Percentiles rank a stretch among this genome's conserved stretches.
Evolutionary conservation across 2,888 invertebrate genomes (phyloP).

Genomic region (Trissolcus brochymenae): DNA sequence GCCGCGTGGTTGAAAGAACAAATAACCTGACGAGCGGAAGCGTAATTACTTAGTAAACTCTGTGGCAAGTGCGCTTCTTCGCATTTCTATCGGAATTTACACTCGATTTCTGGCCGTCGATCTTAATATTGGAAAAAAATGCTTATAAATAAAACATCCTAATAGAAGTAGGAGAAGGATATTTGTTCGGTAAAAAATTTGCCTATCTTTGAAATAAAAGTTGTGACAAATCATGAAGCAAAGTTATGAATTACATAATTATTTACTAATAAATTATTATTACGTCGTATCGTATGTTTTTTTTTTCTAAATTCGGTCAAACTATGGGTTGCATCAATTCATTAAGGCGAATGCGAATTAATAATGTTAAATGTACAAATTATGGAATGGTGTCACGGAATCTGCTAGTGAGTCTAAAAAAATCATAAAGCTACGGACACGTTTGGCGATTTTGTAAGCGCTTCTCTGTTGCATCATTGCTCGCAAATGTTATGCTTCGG

Average conservation of each 20-base stretch:
- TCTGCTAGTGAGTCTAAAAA: constrained; percentile 60
- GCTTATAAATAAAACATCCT: no score
- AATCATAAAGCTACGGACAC: constrained; percentile 58
- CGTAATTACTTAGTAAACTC: constrained; percentile 1
- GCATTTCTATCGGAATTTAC: background rate
- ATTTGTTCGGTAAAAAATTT: no score
- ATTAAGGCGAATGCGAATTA: constrained; percentile 38
- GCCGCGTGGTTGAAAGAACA: background rate
- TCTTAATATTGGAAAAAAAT: no score
- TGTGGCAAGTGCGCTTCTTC: constrained; percentile 5
- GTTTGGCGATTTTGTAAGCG: constrained; percentile 58
- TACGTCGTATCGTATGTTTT: background rate
- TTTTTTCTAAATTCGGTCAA: constrained; percentile 39
- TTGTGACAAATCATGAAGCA: no score
- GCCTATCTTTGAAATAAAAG: no score
- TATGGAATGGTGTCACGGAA: constrained; percentile 57
- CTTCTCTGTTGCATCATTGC: constrained; percentile 47
- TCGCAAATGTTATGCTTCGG: constrained; percentile 57
- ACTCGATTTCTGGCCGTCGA: no score
- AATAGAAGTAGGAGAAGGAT: no score
- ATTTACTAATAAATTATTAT: constrained; percentile 34
- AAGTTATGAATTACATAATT: background rate
- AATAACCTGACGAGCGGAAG: background rate
- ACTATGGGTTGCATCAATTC: constrained; percentile 37
- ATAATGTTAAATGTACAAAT: constrained; percentile 41